These are phyloP conservation scores for Dicaeum eximium DNA, from an alignment of 2,113 vertebrate genomes.

Conservation along the genomic window DNA sequence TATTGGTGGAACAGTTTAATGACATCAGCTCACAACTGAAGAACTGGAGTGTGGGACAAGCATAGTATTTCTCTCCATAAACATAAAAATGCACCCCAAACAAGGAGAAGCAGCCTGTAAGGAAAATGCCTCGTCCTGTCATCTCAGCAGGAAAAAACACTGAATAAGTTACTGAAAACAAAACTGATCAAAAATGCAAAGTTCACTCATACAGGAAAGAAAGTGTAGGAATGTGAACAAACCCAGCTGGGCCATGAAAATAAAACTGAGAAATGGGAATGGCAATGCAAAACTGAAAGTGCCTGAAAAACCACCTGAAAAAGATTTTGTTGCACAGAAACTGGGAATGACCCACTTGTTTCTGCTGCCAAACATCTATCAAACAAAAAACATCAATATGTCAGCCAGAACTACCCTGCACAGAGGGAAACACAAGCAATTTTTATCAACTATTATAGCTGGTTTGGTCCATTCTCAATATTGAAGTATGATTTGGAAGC, in stretches of 20 bases:
- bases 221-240: background rate
- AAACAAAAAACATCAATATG: accelerated
- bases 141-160: background rate
- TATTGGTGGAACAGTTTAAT: background rate
- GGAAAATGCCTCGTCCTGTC: background rate
- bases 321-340: background rate
- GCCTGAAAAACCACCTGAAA: background rate
- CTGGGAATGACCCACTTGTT: background rate
- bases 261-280: background rate
- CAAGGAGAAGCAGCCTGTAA: background rate
- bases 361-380: background rate
- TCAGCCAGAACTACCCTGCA: background rate
- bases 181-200: background rate
- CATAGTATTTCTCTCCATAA: background rate
- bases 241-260: background rate
- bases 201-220: background rate
- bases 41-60: background rate
- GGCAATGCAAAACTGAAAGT: background rate
- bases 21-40: background rate
- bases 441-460: background rate
- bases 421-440: background rate
- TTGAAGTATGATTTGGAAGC: background rate
- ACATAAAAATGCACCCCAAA: background rate
- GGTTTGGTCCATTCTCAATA: background rate
- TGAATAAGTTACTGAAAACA: background rate